These are phyloP conservation scores for Loriculus beryllinus DNA, from an alignment of 2,797 vertebrate genomes.

Conservation along the genomic window DNA sequence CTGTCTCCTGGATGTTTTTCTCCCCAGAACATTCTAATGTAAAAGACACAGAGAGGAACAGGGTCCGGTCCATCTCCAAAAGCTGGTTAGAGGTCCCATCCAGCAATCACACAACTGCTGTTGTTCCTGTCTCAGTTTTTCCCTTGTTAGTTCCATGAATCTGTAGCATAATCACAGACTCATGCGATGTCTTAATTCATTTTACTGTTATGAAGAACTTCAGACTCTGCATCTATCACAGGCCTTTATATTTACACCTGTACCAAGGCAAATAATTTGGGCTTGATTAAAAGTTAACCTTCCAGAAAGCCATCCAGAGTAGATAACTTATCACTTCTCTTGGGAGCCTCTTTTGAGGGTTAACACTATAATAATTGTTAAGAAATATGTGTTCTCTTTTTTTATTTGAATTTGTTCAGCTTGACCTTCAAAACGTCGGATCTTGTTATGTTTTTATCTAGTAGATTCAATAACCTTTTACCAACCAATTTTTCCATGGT, in stretches of 20 bases:
- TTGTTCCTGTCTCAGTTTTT: neutral
- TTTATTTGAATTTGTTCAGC: neutral
- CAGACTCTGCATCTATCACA: neutral
- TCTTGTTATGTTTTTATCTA: neutral
- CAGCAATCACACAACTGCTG: neutral
- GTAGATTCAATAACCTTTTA: neutral
- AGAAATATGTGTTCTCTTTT: neutral
- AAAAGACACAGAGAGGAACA: neutral
- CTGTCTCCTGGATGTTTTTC: neutral
- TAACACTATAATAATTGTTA: neutral
- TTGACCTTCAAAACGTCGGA: neutral
- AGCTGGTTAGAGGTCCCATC: neutral
- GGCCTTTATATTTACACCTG: neutral
- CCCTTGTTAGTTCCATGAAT: neutral
- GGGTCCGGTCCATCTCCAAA: neutral
- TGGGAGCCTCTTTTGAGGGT: neutral
- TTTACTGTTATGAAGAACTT: neutral
- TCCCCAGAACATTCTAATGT: neutral
- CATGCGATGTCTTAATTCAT: neutral
- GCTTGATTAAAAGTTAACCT: neutral
- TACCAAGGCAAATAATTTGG: neutral
- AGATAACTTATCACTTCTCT: neutral
- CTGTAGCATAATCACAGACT: neutral
- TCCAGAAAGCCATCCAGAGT: neutral
- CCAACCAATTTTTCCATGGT: neutral